Conservation (phyloP, 2,888 invertebrate genomes). For the Thecocarcelia acutangulata region DNA sequence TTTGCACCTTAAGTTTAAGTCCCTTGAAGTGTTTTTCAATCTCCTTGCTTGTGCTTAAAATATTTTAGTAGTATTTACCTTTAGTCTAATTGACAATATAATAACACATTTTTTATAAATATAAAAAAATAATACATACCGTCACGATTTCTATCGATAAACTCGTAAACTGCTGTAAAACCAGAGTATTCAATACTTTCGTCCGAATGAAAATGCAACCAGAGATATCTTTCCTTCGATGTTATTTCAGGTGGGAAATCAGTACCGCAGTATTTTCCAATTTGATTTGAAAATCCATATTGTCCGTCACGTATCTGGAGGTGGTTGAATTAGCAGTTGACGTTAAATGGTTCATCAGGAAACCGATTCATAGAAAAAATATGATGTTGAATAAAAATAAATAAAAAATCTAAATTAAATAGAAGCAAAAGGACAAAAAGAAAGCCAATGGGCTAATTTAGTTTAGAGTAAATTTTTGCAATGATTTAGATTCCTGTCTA, state of each 20-base stretch:
- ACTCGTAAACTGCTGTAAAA: constrained; percentile 89
- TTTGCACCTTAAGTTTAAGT: no score
- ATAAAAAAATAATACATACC: constrained; percentile 78
- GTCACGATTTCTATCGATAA: constrained; percentile 84
- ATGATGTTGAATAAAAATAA: neutral
- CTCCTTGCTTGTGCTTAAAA: no score
- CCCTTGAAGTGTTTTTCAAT: no score
- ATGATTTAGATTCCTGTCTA: no score
- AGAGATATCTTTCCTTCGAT: constrained; percentile 88
- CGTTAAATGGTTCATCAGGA: neutral
- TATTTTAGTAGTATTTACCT: no score
- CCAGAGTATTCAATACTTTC: constrained; percentile 90
- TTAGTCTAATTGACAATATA: no score
- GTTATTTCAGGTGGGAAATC: constrained; percentile 88
- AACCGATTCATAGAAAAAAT: neutral
- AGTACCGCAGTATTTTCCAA: constrained; percentile 88
- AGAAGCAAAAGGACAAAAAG: neutral
- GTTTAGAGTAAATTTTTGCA: no score
- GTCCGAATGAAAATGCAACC: constrained; percentile 91
- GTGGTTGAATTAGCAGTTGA: neutral
- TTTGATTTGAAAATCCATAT: constrained; percentile 87
- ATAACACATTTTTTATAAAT: neutral
- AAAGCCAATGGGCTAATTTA: no score
- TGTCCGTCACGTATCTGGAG: constrained; percentile 88
- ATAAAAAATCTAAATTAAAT: neutral